Evolutionary conservation across 2,888 invertebrate species (phyloP), one percentile per base, ranked within the genome.

Genomic region (Seira sanloemensis): DNA sequence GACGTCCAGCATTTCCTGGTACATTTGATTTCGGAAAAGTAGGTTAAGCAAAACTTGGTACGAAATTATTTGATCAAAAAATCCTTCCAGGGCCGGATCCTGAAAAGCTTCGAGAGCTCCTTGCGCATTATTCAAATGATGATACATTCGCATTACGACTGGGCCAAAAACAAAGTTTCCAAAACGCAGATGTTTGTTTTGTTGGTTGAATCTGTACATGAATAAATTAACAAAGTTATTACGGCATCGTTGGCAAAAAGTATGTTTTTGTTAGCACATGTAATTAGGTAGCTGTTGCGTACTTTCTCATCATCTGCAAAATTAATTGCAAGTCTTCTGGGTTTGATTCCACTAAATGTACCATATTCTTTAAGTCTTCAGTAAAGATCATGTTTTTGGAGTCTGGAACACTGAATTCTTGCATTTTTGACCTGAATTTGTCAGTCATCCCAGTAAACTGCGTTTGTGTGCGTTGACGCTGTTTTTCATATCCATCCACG

Each of bases 161-260:
- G 97, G 96, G 0, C 97, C 97, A 93, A 97, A 96, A 2, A 94
- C 90, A 91, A 94, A 97, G 88, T 93, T 94, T n/a, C 96, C 95
- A 93, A 96, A 96, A 84, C 96, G 92, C 78, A 94, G 91, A 87
- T 95, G 94, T 86, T 93, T 93, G 86, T 94, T 95, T 90, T 96
- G 95, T 19, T 92, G 91, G 90, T 94, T 94, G 90, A 94, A 96
- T 90, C 95, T 95, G 89, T 84, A 92, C 92, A 80, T 27, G 62
- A 67, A 66, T 16, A 19, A 37, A n/a, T 18, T 19, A 76, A 68
- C 18, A 54, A 24, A 80, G n/a, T 71, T 50, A 73, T 65, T 54
- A 26, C n/a, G 77, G 25, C 50, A 71, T 19, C 24, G 5, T 2
- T 24, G 12, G 18, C 7, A n/a, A 54, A n/a, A n/a, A n/a, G n/a